phyloP scores from a whole-genome alignment of 2,113 vertebrate species.

The Aegotheles bennettii region DNA sequence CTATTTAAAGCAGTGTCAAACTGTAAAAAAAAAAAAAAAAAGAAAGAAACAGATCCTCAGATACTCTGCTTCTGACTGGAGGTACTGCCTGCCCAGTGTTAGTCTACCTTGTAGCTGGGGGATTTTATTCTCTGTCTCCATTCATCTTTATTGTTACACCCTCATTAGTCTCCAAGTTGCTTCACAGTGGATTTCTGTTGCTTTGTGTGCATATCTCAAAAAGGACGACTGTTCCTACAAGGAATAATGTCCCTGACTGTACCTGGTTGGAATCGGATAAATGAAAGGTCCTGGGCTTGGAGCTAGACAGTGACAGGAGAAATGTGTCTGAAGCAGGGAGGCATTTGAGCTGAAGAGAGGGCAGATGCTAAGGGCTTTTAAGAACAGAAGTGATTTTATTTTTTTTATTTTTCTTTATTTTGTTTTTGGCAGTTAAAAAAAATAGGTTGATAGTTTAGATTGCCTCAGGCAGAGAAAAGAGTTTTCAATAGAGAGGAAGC shows the following conservation, averaged over 20 bases:
- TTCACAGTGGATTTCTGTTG: background rate
- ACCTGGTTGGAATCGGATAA: background rate
- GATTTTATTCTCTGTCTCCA: background rate
- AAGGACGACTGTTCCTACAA: background rate
- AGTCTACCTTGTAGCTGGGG: background rate
- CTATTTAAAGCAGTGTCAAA: background rate
- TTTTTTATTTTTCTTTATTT: too few relatives aligned
- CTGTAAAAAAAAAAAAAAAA: background rate
- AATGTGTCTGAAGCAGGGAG: background rate
- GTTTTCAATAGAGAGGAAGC: background rate
- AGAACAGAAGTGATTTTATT: background rate
- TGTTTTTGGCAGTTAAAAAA: background rate
- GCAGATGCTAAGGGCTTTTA: background rate
- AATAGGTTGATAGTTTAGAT: background rate
- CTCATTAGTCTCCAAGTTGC: background rate
- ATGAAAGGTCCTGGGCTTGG: background rate
- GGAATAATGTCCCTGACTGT: background rate
- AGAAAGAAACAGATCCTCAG: background rate
- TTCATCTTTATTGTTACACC: background rate
- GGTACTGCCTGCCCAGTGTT: background rate
- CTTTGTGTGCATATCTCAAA: background rate
- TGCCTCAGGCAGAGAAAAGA: background rate
- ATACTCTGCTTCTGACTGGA: background rate
- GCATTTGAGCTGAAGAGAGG: background rate
- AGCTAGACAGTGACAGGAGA: background rate